phyloP scores from a whole-genome alignment of 2,113 vertebrate species.

The Engystomops pustulosus region DNA sequence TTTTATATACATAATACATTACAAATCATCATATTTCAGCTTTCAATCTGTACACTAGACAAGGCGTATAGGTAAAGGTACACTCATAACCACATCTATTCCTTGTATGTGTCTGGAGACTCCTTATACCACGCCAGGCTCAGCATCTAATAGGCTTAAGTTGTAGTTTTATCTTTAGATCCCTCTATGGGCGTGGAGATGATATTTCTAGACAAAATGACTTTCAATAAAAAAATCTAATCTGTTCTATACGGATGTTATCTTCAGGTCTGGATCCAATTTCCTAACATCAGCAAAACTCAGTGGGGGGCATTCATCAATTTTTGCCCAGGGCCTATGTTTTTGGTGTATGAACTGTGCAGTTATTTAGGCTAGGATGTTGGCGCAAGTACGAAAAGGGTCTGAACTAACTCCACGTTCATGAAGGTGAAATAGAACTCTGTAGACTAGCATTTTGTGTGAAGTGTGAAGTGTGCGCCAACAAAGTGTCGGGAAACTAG shows the following conservation, averaged over 20 bases:
- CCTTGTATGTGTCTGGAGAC: not conserved
- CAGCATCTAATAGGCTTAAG: slow-evolving; percentile 21
- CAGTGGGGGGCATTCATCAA: not conserved
- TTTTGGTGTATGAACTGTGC: too few relatives aligned
- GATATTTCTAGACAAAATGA: not conserved
- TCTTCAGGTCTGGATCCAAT: slow-evolving; percentile 17
- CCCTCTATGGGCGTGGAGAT: not conserved
- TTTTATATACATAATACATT: slow-evolving; percentile 2
- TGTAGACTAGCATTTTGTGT: too few relatives aligned
- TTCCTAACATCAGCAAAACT: not conserved
- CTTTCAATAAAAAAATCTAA: slow-evolving; percentile 7
- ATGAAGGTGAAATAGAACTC: too few relatives aligned
- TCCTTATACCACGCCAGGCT: not conserved
- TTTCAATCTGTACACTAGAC: not conserved
- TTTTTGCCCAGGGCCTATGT: too few relatives aligned
- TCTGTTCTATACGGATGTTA: slow-evolving; percentile 2
- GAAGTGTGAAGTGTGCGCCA: too few relatives aligned
- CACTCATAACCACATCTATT: not conserved
- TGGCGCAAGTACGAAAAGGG: too few relatives aligned
- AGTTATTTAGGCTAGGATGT: too few relatives aligned
- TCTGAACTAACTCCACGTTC: too few relatives aligned
- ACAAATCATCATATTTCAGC: slow-evolving; percentile 6
- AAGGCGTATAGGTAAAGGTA: not conserved
- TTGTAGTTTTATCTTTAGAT: not conserved
- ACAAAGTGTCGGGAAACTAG: too few relatives aligned